Evolutionary conservation across 2,797 vertebrate species (phyloP).

Genomic region (Megaceryle alcyon): DNA sequence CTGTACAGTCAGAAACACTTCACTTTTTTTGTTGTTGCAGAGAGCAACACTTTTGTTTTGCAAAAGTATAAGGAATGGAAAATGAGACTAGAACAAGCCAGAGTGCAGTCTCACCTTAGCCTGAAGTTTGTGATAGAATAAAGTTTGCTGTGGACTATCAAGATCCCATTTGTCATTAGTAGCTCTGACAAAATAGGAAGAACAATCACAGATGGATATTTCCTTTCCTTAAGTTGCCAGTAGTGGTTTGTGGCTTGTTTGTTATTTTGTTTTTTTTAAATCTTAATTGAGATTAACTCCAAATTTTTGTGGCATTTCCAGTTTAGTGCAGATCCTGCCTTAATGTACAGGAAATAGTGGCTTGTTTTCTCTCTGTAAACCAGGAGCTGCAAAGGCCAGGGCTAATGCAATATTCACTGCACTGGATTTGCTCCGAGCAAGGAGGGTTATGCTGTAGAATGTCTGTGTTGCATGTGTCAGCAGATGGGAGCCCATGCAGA

Average conservation of each 20-base stretch:
- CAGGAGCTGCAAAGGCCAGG: neutral
- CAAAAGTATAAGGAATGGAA: neutral
- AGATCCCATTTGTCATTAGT: neutral
- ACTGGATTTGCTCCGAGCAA: neutral
- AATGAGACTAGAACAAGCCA: neutral
- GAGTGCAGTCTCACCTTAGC: neutral
- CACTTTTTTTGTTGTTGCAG: neutral
- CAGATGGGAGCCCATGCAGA: accelerated
- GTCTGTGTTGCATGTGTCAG: neutral
- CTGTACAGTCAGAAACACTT: neutral
- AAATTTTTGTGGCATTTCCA: neutral
- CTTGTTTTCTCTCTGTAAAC: neutral
- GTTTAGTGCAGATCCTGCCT: neutral
- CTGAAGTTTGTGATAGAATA: neutral
- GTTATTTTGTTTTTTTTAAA: neutral
- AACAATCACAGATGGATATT: neutral
- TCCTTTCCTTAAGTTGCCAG: neutral
- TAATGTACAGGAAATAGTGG: neutral
- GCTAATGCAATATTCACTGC: accelerated
- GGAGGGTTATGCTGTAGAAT: neutral
- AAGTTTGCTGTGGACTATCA: neutral
- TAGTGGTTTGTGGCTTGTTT: too few relatives aligned
- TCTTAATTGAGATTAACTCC: neutral
- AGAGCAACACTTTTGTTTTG: neutral
- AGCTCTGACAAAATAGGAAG: neutral